Percentiles rank a stretch among this genome's conserved stretches.
Conservation (phyloP, 1,140 invertebrate species). For the Temnothorax nylanderi region DNA sequence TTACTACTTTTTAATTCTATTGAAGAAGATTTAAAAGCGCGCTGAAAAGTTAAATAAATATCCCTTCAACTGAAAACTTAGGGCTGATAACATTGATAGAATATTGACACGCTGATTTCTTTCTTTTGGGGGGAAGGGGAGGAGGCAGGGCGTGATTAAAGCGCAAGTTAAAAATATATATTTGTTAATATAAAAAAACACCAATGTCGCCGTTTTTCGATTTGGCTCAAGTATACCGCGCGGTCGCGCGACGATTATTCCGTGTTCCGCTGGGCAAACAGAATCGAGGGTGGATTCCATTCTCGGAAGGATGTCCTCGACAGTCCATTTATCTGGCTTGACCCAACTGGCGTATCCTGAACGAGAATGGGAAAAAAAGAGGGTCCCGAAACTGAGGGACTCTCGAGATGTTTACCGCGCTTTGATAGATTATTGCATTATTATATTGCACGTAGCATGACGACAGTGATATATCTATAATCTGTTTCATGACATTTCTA, state of each 20-base stretch:
- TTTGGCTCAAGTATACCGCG: not conserved
- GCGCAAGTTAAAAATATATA: not conserved
- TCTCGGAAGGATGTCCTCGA: conserved; percentile 41
- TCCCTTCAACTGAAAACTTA: not conserved
- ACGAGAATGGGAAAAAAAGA: conserved; percentile 1
- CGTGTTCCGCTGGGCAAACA: conserved; percentile 20
- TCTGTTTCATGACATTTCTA: not conserved
- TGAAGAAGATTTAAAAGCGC: not conserved
- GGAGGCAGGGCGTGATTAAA: too few relatives aligned
- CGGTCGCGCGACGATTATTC: conserved; percentile 24
- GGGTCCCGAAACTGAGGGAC: not conserved
- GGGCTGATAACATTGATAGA: not conserved
- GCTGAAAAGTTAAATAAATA: not conserved
- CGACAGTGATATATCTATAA: not conserved
- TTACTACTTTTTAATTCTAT: not conserved
- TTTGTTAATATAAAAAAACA: conserved; percentile 30
- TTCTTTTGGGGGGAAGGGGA: not conserved
- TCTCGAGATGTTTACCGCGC: not conserved
- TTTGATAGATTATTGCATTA: conserved; percentile 38
- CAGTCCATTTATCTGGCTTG: conserved; percentile 60
- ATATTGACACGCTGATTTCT: not conserved
- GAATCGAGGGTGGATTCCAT: conserved; percentile 21
- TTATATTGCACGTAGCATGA: not conserved
- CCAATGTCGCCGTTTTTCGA: not conserved
- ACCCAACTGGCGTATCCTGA: conserved; percentile 39